Evolutionary conservation across 2,797 vertebrate species (phyloP), one percentile per base, ranked within the genome.

Genomic region (Danio tinwini): DNA sequence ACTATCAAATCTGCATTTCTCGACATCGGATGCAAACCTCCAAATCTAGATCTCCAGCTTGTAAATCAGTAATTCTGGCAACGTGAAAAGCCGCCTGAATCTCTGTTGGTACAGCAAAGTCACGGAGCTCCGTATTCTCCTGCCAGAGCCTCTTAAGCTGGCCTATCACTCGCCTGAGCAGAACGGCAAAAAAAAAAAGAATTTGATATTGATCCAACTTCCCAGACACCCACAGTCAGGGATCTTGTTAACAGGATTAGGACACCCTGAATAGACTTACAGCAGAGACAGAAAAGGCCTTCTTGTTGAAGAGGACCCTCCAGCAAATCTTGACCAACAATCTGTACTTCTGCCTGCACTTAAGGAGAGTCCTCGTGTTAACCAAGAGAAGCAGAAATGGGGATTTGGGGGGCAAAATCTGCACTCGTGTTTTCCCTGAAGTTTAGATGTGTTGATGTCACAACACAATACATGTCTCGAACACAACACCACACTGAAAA

Each of bases 181-280:
- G 74, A 84, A 76, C 49, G 58, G 62, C 78, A 29, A 29, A 29
- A 29, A 29, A n/a, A n/a, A 87, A 84, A 81, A 76, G 83, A 85
- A 86, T 86, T 87, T 84, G 85, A 87, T 86, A 86, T 81, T 76
- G 86, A 84, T 87, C 88, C 88, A 86, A 72, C 77, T 85, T 88
- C 85, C 86, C 84, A 87, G 87, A 85, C 84, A 82, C 81, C 85
- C 83, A 81, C 84, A 86, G 84, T 81, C 76, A 83, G 78, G 85
- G 84, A 85, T 87, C 82, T 82, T 78, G 84, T 86, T 87, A 86
- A 87, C 82, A 83, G 83, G 86, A 88, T 88, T 88, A 88, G 83
- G 78, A 76, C 80, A 77, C 84, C 79, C 67, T 85, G 86, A 88
- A 88, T 84, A 85, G 87, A 79, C 76, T 79, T 82, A 77, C 80